These are phyloP conservation scores for Polyommatus icarus DNA, from an alignment of 2,888 invertebrate species.

Conservation along the genomic window DNA sequence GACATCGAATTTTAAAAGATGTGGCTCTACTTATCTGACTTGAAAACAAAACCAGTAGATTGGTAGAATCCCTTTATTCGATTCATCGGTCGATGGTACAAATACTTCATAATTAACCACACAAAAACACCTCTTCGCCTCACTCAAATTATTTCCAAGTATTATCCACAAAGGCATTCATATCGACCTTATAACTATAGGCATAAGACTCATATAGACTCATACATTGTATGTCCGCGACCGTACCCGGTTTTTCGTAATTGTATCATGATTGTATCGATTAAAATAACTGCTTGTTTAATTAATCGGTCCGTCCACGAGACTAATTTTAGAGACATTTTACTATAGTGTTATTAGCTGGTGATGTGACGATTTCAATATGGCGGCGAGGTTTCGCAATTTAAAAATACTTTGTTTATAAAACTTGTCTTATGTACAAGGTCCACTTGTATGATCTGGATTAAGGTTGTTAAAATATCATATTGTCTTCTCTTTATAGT, in stretches of 20 bases:
- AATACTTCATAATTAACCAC: not conserved
- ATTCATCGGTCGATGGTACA: not conserved
- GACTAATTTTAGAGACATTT: slow-evolving; percentile 12
- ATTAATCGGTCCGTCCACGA: slow-evolving; percentile 20
- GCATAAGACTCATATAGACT: not conserved
- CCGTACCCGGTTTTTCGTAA: not conserved
- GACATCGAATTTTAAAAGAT: no score
- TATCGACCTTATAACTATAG: not conserved
- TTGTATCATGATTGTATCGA: slow-evolving; percentile 17
- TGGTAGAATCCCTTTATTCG: not conserved
- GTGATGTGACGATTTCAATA: slow-evolving; percentile 1
- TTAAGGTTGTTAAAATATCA: not conserved
- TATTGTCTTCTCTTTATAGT: no score
- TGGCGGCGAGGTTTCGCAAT: slow-evolving; percentile 11
- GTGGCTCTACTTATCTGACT: no score
- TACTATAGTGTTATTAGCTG: slow-evolving; percentile 2
- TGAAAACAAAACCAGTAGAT: not conserved
- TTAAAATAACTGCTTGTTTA: slow-evolving; percentile 26
- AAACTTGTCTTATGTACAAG: not conserved
- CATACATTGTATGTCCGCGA: not conserved
- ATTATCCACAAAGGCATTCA: not conserved
- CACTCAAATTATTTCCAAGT: not conserved
- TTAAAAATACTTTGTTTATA: not conserved
- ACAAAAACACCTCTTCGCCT: not conserved
- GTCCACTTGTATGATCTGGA: not conserved